Percentiles rank a stretch among this genome's conserved stretches.
Evolutionary conservation across 2,113 vertebrate species (phyloP).

Genomic region (Microcebus lehilahytsara): DNA sequence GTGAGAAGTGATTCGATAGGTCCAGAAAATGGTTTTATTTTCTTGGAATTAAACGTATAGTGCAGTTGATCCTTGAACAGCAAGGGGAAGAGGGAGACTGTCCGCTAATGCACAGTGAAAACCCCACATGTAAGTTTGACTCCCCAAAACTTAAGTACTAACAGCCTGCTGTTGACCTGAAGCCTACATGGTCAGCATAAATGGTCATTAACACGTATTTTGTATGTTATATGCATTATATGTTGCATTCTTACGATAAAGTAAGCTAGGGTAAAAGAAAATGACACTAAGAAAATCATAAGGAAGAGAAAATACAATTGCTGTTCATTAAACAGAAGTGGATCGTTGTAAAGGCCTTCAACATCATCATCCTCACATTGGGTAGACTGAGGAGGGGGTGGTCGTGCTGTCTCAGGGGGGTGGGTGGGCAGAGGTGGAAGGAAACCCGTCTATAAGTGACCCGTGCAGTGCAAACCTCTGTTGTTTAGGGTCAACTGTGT

Average conservation of each 20-base stretch:
- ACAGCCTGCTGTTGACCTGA: background rate
- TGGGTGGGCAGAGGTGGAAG: background rate
- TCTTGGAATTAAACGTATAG: rapidly evolving
- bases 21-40: background rate
- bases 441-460: background rate
- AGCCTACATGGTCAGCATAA: background rate
- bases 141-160: background rate
- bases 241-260: background rate
- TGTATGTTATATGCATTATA: no score
- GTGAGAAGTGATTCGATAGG: background rate
- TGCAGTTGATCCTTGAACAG: background rate
- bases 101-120: background rate
- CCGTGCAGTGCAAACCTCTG: no score
- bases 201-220: background rate
- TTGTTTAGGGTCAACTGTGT: background rate
- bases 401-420: background rate
- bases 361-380: background rate
- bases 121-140: background rate
- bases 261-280: background rate
- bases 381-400: background rate
- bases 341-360: background rate
- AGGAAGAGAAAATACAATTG: background rate
- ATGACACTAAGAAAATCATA: background rate
- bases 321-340: background rate
- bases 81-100: background rate